phyloP scores from a whole-genome alignment of 2,888 invertebrate species.

The Hyles lineata region DNA sequence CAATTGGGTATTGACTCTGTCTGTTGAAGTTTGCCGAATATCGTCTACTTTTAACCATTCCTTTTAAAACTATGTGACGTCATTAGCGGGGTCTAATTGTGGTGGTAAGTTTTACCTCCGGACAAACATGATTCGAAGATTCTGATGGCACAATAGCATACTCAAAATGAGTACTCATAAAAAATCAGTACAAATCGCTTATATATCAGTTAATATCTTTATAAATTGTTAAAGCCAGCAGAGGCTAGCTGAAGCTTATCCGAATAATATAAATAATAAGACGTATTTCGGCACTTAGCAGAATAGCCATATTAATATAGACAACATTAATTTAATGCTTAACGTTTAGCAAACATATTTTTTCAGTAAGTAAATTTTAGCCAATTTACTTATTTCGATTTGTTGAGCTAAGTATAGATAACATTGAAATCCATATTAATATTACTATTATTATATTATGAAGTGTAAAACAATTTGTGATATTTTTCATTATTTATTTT shows the following conservation, averaged over 20 bases:
- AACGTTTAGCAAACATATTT: background rate
- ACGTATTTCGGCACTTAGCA: background rate
- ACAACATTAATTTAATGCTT: background rate
- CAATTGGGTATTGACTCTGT: constrained; percentile 16
- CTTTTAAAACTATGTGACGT: too few relatives aligned
- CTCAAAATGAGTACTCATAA: too few relatives aligned
- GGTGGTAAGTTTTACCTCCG: too few relatives aligned
- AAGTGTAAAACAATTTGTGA: constrained; percentile 9
- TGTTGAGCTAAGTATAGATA: background rate
- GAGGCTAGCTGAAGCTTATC: background rate
- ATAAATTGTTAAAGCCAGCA: background rate
- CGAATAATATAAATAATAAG: background rate
- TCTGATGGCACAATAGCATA: too few relatives aligned
- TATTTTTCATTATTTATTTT: constrained; percentile 14
- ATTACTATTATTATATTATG: background rate
- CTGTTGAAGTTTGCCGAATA: constrained; percentile 5
- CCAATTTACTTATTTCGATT: background rate
- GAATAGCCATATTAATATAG: constrained; percentile 9
- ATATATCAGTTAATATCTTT: background rate
- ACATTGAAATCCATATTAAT: background rate
- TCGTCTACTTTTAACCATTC: background rate
- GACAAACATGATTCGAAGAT: too few relatives aligned
- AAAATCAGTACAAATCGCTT: too few relatives aligned
- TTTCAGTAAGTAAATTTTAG: background rate
- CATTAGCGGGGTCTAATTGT: too few relatives aligned